Evolutionary conservation across 2,888 invertebrate species (phyloP).

Genomic region (Hemaris fuciformis): DNA sequence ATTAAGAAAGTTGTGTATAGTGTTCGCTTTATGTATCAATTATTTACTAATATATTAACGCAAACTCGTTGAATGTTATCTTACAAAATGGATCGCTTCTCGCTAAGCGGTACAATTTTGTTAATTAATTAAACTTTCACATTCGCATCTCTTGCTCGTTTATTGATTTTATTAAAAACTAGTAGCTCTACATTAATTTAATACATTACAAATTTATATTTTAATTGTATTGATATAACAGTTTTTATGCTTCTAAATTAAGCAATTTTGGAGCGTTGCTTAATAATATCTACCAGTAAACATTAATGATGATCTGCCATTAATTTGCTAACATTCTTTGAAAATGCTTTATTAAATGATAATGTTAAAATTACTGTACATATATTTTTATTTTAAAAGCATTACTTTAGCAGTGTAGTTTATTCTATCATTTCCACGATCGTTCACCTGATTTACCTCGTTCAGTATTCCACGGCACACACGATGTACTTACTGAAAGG

Average conservation of each 20-base stretch:
- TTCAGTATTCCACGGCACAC: slow-evolving; percentile 7
- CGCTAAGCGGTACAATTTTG: slow-evolving; percentile 39
- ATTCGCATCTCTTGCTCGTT: slow-evolving; percentile 39
- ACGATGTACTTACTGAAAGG: slow-evolving; percentile 28
- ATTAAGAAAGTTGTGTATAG: neutral
- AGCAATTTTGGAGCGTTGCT: no score
- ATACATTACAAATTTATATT: neutral
- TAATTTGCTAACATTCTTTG: no score
- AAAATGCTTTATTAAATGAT: no score
- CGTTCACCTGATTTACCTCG: slow-evolving; percentile 17
- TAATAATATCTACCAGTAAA: no score
- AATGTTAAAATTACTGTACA: neutral
- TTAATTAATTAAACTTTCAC: slow-evolving; percentile 56
- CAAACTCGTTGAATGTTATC: slow-evolving; percentile 35
- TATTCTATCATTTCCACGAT: slow-evolving; percentile 14
- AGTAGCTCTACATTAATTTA: neutral
- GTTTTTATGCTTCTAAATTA: neutral
- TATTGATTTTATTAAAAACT: slow-evolving; percentile 16
- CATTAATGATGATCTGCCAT: no score
- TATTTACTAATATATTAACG: slow-evolving; percentile 32
- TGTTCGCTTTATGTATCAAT: slow-evolving; percentile 17
- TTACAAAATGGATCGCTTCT: slow-evolving; percentile 32
- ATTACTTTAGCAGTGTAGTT: slow-evolving; percentile 8
- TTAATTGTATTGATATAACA: neutral
- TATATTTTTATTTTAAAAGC: neutral